Conservation (phyloP, 1,140 invertebrate genomes). For the Heliconius himera region DNA sequence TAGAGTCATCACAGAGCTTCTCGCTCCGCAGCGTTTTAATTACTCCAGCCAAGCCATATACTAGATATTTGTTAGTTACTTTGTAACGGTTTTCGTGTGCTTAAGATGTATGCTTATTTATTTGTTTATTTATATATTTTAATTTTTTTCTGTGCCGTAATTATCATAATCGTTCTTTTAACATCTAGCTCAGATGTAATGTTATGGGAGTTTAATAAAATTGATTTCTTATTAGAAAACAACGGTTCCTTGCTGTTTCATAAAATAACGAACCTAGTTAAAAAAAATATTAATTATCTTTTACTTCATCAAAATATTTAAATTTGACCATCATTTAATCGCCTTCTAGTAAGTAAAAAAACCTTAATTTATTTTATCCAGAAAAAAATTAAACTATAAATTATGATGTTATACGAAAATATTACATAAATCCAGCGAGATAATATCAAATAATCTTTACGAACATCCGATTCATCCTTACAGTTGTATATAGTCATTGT, state of each 20-base stretch:
- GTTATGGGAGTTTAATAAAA: too few species aligned
- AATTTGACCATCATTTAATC: background rate
- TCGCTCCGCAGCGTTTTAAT: constrained; percentile 38
- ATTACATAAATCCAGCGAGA: constrained; percentile 21
- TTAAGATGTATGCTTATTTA: background rate
- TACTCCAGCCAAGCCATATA: constrained; percentile 30
- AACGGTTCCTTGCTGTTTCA: too few species aligned
- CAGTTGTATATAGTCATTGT: constrained; percentile 59
- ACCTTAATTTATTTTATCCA: background rate
- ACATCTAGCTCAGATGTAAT: too few species aligned
- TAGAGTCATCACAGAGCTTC: constrained; percentile 34
- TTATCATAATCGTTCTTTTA: too few species aligned
- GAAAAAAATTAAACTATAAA: background rate
- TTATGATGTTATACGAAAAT: constrained; percentile 4
- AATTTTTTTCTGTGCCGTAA: background rate
- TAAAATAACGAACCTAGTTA: too few species aligned
- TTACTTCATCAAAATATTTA: too few species aligned
- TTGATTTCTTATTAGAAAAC: too few species aligned
- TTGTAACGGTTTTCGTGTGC: constrained; percentile 22
- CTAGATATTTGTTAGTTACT: constrained; percentile 27
- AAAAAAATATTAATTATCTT: too few species aligned
- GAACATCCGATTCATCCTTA: constrained; percentile 39
- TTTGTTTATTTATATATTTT: background rate
- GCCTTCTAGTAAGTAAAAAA: background rate
- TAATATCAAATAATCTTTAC: constrained; percentile 16